Evolutionary conservation across 64 coral and sea anemone species (phyloP).

Genomic region (Hydrozoanthus tunicans): DNA sequence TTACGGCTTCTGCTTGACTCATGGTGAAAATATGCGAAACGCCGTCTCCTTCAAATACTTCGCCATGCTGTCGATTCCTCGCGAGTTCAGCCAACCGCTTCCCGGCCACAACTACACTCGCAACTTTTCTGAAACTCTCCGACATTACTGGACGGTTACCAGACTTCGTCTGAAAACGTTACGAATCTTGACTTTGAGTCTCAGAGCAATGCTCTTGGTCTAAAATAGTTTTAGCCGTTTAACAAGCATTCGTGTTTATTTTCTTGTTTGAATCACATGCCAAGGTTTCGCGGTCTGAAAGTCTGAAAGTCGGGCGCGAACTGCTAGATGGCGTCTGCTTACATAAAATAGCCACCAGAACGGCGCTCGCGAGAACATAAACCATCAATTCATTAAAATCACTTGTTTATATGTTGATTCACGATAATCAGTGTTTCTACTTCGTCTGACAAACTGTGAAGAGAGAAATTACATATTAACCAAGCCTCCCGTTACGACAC

Average conservation of each 20-base stretch:
- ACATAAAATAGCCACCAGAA: background rate
- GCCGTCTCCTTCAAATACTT: constrained; percentile 47
- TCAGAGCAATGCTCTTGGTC: background rate
- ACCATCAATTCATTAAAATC: constrained; percentile 21
- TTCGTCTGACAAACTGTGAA: background rate
- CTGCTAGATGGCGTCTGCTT: background rate
- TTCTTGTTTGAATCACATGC: background rate
- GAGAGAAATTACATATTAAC: constrained; percentile 20
- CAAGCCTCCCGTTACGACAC: background rate
- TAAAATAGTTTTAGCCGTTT: background rate
- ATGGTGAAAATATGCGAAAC: constrained; percentile 51
- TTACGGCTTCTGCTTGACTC: constrained; percentile 39
- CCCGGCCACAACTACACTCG: constrained; percentile 36
- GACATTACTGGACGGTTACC: background rate
- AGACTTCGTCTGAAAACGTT: background rate
- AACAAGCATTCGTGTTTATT: background rate
- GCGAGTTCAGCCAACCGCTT: constrained; percentile 43
- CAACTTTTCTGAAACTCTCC: constrained; percentile 43
- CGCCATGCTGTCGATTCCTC: constrained; percentile 15
- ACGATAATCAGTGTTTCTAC: background rate
- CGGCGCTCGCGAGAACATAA: background rate
- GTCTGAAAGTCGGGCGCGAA: background rate
- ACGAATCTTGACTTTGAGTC: background rate
- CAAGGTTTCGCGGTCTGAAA: background rate
- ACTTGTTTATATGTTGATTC: background rate